These are phyloP conservation scores for Corythornis vintsioides DNA, from an alignment of 2,113 vertebrate genomes.

Conservation along the genomic window DNA sequence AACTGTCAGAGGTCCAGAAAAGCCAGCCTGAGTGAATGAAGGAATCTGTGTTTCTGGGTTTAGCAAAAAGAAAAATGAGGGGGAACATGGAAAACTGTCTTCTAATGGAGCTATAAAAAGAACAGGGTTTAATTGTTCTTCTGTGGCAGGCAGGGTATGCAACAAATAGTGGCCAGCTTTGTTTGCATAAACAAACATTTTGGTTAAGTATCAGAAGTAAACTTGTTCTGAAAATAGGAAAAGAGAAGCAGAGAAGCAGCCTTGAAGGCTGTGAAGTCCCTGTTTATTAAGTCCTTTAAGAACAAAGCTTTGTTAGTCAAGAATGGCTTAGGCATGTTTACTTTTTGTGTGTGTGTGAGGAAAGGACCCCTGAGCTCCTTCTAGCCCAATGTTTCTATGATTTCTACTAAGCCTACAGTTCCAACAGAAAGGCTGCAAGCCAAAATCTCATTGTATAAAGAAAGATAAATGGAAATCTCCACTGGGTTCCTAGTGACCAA, in stretches of 20 bases:
- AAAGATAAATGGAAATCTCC: neutral
- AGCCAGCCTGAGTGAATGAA: neutral
- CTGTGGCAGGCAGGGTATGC: neutral
- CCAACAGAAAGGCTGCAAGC: neutral
- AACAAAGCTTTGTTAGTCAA: neutral
- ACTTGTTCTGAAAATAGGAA: constrained; percentile 26
- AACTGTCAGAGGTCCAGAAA: neutral
- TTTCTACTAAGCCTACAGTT: neutral
- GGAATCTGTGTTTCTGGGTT: neutral
- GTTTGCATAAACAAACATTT: constrained; percentile 12
- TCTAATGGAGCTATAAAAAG: neutral
- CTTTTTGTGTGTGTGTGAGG: neutral
- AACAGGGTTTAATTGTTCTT: constrained; percentile 18
- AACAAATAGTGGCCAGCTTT: neutral
- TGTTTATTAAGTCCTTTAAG: neutral
- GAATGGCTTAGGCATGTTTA: neutral
- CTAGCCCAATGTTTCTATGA: neutral
- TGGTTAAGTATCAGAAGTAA: neutral
- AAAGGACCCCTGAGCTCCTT: neutral
- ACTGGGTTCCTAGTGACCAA: neutral
- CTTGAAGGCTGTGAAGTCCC: neutral
- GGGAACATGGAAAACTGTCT: neutral
- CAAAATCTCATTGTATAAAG: neutral
- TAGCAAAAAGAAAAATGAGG: neutral
- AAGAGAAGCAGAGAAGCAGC: neutral